A percentile compares a stretch with the other conserved stretches of the same genome.
phyloP scores from a whole-genome alignment of 2,797 vertebrate species.

The Smutsia temminckii region DNA sequence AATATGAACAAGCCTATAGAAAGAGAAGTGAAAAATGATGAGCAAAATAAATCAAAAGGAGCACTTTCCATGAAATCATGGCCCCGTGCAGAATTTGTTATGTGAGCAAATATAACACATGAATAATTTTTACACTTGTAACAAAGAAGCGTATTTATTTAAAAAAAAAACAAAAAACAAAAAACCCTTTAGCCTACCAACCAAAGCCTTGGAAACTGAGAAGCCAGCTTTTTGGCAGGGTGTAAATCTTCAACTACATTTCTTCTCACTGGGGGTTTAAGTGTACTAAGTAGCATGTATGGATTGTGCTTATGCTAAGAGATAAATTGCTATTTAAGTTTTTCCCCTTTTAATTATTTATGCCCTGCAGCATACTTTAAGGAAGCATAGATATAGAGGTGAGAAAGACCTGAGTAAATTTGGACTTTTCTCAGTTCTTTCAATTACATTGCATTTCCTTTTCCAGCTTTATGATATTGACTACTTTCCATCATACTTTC shows the following conservation, averaged over 20 bases:
- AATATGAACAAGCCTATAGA: slow-evolving; percentile 84
- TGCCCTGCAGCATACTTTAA: background rate
- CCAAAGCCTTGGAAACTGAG: background rate
- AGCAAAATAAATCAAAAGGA: slow-evolving; percentile 9
- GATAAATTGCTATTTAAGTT: background rate
- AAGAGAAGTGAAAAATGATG: slow-evolving; percentile 37
- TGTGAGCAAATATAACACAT: background rate
- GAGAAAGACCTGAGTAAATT: background rate
- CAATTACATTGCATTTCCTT: background rate
- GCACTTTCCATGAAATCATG: background rate
- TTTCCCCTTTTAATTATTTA: slow-evolving; percentile 42
- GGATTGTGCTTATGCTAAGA: background rate
- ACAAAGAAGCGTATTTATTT: slow-evolving; percentile 20
- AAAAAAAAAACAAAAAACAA: background rate
- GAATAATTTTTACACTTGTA: slow-evolving; percentile 10
- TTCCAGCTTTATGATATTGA: background rate
- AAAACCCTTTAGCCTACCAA: background rate
- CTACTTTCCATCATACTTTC: background rate
- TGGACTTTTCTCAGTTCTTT: background rate
- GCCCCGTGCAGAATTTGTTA: background rate
- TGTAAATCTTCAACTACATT: background rate
- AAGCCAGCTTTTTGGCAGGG: background rate
- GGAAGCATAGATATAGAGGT: background rate
- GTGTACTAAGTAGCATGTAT: background rate
- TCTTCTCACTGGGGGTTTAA: background rate